phyloP scores from a whole-genome alignment of 2,888 invertebrate species.

The Hypolimnas misippus region DNA sequence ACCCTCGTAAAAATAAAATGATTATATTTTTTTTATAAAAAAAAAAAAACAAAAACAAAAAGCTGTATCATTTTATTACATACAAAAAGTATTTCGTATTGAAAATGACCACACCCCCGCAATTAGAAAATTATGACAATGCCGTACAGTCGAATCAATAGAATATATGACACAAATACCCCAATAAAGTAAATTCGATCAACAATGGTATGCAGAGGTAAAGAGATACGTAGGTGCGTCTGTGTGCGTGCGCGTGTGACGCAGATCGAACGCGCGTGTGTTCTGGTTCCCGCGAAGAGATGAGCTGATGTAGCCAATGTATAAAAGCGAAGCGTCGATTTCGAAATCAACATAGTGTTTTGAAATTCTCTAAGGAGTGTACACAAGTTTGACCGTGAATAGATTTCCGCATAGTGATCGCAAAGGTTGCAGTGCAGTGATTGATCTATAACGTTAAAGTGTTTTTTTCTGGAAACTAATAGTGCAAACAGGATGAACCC shows the following conservation, averaged over 20 bases:
- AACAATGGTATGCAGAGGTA: slow-evolving; percentile 67
- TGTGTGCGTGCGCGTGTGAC: slow-evolving; percentile 53
- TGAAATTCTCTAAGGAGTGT: slow-evolving; percentile 76
- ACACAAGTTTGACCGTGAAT: slow-evolving; percentile 66
- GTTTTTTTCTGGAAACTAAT: slow-evolving; percentile 42
- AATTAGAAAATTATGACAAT: slow-evolving; percentile 18
- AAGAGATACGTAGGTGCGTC: slow-evolving; percentile 62
- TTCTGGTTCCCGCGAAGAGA: slow-evolving; percentile 64
- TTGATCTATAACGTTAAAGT: slow-evolving; percentile 57
- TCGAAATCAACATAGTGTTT: slow-evolving; percentile 82
- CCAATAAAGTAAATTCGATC: slow-evolving; percentile 64
- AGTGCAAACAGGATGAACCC: slow-evolving; percentile 70
- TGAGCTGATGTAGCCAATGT: slow-evolving; percentile 80
- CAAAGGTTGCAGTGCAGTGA: slow-evolving; percentile 61
- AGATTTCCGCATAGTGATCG: slow-evolving; percentile 71
- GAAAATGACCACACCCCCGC: no score
- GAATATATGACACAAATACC: slow-evolving; percentile 64
- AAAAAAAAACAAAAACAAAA: neutral
- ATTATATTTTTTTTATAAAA: neutral
- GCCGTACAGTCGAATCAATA: slow-evolving; percentile 24
- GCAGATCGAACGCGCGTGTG: slow-evolving; percentile 40
- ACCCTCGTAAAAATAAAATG: neutral
- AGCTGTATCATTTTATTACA: no score
- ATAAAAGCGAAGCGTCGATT: slow-evolving; percentile 80
- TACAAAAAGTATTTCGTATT: no score